Base-by-base conservation (phyloP, 2,113 vertebrate species). In the Melanerpes aurifrons region DNA sequence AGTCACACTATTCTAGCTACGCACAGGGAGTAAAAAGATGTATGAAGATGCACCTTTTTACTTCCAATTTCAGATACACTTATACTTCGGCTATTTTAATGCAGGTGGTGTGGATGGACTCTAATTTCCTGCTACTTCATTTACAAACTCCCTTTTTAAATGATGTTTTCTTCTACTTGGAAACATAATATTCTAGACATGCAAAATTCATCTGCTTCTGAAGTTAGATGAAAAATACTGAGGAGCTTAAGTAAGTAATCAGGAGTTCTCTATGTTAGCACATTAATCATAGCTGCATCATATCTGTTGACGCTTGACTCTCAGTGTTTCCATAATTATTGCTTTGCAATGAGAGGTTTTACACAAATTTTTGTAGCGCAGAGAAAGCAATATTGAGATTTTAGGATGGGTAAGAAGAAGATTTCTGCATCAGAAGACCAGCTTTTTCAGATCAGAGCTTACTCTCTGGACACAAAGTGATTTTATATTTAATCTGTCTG, bases 401-500 rank as follows among this genome's bases (percentile, higher is more conserved):
- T 77, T 81, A 84, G n/a, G 2, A 6, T 10, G 58, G 18, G 12
- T 75, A 62, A 79, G 14, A 57, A 86, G 59, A 64, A 45, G 25
- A 54, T 85, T 81, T 31, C 31, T 83, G 13, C 15, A 40, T 85
- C 32, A n/a, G 37, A 75, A 31, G 11, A 35, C 2, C 22, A 1
- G 13, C 6, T 69, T 72, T n/a, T 90, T 86, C 7, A 3, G 26
- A 84, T 58, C 29, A 75, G 8, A 14, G 12, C 10, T 90, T 61
- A 43, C 8, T 40, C 12, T 64, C 29, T 2, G 4, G 56, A 58
- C 15, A 12, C 6, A 73, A 40, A 58, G 15, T 21, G 29, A 56
- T 82, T 92, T 95, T 67, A 35, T 59, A 50, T 91, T 94, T 91
- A 59, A 92, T 63, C 50, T 89, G 50, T 58, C 31, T 68, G 7